Percentiles rank a stretch among this genome's conserved stretches.
Evolutionary conservation across 2,113 vertebrate species (phyloP).

Genomic region (Ailuropoda melanoleuca): DNA sequence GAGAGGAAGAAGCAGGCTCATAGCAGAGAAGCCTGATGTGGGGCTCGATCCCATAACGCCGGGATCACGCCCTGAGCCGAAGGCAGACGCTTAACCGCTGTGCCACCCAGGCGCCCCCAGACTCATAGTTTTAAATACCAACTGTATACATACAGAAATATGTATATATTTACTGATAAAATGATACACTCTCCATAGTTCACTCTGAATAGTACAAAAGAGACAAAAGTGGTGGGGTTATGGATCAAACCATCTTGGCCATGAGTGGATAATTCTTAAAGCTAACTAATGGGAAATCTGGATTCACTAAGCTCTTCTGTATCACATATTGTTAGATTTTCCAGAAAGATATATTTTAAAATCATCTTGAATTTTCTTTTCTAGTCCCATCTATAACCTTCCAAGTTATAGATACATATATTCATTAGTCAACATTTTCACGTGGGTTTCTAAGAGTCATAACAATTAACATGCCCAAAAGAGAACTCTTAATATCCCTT

Average conservation of each 20-base stretch:
- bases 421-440: neutral
- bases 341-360: neutral
- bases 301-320: neutral
- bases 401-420: neutral
- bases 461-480: neutral
- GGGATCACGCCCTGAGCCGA: no score
- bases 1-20: no score
- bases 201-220: neutral
- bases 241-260: neutral
- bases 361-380: neutral
- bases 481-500: neutral
- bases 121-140: neutral
- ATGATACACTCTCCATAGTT: neutral
- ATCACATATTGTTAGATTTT: neutral
- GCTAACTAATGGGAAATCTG: neutral
- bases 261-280: neutral
- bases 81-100: no score
- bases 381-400: neutral
- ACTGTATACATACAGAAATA: neutral
- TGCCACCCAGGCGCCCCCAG: no score
- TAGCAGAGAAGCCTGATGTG: no score
- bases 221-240: neutral
- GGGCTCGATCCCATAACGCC: no score
- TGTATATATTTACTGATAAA: neutral
- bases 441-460: neutral